Conservation (phyloP, 1,140 invertebrate genomes). For the Capitella teleta region DNA sequence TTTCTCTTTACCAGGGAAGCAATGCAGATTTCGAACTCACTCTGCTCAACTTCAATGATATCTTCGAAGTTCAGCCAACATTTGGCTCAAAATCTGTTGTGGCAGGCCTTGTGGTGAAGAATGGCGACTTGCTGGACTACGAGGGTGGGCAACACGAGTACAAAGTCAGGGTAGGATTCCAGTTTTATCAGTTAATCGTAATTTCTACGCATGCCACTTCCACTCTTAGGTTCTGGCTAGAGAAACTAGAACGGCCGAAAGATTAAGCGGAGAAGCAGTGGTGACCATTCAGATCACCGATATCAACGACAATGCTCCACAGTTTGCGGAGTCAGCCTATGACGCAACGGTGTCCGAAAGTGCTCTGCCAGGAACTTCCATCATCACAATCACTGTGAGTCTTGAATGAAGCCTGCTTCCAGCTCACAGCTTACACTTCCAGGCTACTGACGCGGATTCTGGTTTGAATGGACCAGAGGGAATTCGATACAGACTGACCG, state of each 20-base stretch:
- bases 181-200: not conserved
- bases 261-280: not conserved
- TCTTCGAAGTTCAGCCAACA: constrained; percentile 3
- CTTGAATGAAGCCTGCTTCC: too few species aligned
- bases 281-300: constrained; percentile 14
- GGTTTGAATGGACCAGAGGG: not conserved
- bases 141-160: not conserved
- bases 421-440: not conserved
- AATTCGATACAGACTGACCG: constrained; percentile 2
- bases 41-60: not conserved
- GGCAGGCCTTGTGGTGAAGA: not conserved
- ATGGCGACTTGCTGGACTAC: not conserved
- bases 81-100: not conserved
- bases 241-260: not conserved
- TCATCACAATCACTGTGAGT: constrained; percentile 1
- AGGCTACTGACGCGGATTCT: not conserved
- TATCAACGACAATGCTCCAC: constrained; percentile 50
- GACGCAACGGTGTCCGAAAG: constrained; percentile 61
- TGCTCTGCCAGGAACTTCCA: not conserved
- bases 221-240: too few species aligned
- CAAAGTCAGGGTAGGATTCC: not conserved
- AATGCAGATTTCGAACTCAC: constrained; percentile 4
- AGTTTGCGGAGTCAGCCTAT: constrained; percentile 62
- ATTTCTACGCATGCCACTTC: too few species aligned
- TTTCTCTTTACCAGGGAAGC: not conserved